These are phyloP conservation scores for Brachyhypopomus occidentalis DNA, from an alignment of 2,113 vertebrate species.

Conservation along the genomic window DNA sequence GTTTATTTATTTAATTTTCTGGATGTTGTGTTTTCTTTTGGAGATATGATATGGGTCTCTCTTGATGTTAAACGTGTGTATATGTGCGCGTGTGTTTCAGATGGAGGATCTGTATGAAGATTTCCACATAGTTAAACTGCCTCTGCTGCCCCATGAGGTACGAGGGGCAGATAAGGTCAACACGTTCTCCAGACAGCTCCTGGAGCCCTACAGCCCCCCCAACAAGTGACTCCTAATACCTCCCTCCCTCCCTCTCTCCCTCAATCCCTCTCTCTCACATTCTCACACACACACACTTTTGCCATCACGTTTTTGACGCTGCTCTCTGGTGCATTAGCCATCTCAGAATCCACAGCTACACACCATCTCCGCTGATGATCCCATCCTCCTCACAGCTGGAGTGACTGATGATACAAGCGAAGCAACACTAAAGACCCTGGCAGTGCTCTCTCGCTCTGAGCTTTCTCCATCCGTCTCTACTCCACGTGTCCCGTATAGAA, in stretches of 20 bases:
- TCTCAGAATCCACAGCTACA: conserved; percentile 47
- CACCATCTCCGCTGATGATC: neutral
- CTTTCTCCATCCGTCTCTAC: neutral
- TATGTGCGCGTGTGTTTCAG: conserved; percentile 64
- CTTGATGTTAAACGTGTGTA: neutral
- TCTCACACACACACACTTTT: neutral
- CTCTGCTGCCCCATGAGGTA: conserved; percentile 90
- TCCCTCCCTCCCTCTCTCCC: conserved; percentile 5
- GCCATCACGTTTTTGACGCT: neutral
- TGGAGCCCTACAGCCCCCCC: conserved; percentile 90
- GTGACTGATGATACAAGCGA: neutral
- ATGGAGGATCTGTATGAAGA: conserved; percentile 97
- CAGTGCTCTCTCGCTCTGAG: neutral
- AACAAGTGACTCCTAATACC: conserved; percentile 72
- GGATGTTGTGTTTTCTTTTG: no score
- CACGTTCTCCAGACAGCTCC: conserved; percentile 88
- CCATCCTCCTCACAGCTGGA: neutral
- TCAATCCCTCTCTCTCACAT: neutral
- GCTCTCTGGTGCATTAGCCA: conserved; percentile 40
- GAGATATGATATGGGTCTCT: no score
- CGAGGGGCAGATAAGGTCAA: conserved; percentile 91
- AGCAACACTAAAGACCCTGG: neutral
- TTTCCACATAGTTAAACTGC: conserved; percentile 93
- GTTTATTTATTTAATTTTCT: no score
- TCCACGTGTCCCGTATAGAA: neutral